Evolutionary conservation across 2,797 vertebrate genomes (phyloP).

Genomic region (Stomatorhinus walkeri): DNA sequence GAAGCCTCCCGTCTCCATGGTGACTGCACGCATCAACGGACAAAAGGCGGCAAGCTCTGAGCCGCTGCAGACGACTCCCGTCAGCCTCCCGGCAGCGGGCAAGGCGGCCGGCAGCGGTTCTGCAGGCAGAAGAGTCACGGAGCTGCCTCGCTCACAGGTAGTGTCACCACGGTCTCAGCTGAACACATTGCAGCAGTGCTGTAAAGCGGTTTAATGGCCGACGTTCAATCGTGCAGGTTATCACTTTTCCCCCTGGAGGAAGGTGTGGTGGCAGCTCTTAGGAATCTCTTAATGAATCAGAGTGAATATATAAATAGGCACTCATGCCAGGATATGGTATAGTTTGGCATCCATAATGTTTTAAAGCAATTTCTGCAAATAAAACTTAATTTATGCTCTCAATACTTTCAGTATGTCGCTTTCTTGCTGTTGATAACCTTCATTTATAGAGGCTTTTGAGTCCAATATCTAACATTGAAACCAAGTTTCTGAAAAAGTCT

Average conservation of each 20-base stretch:
- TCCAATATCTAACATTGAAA: not conserved
- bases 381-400: not conserved
- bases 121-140: conserved; percentile 49
- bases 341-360: not conserved
- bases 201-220: not conserved
- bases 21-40: conserved; percentile 73
- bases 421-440: not conserved
- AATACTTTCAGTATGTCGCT: not conserved
- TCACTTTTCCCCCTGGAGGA: not conserved
- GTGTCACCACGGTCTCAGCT: not conserved
- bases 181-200: not conserved
- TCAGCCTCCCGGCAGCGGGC: conserved; percentile 65
- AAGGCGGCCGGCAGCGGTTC: conserved; percentile 40
- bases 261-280: not conserved
- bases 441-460: not conserved
- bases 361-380: not conserved
- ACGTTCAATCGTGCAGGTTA: not conserved
- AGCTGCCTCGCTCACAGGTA: conserved; percentile 62
- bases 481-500: not conserved
- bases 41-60: conserved; percentile 61
- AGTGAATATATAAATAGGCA: not conserved
- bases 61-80: conserved; percentile 62
- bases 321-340: not conserved
- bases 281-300: not conserved
- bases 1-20: conserved; percentile 74